phyloP scores from a whole-genome alignment of 2,113 vertebrate genomes.

The Sitta europaea region DNA sequence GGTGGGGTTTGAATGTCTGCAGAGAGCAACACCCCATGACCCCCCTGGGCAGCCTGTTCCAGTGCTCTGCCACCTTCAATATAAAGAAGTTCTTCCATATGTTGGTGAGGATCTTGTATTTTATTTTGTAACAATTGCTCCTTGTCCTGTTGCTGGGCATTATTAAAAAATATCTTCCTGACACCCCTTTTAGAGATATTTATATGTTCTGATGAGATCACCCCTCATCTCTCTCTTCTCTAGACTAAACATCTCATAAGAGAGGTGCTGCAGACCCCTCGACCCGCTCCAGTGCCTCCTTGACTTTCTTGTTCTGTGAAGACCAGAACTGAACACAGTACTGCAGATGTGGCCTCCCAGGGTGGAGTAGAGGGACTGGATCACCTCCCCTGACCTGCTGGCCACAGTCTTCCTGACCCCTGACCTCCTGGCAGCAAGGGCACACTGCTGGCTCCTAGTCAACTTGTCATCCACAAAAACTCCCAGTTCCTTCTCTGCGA shows the following conservation, averaged over 20 bases:
- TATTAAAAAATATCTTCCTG: background rate
- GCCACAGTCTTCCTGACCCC: background rate
- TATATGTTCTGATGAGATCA: background rate
- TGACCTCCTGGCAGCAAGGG: background rate
- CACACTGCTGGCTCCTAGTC: background rate
- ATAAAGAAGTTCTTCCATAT: background rate
- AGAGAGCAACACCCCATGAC: background rate
- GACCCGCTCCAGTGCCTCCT: rapidly evolving
- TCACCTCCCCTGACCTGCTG: background rate
- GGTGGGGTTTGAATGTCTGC: background rate
- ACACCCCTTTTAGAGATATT: background rate
- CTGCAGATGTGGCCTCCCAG: background rate
- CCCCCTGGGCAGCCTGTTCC: rapidly evolving
- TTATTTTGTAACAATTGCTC: background rate
- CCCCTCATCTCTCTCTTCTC: background rate
- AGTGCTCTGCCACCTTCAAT: background rate
- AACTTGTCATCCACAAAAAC: too few species aligned
- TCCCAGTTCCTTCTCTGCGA: rapidly evolving
- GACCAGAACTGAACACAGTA: background rate
- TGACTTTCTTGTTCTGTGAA: background rate
- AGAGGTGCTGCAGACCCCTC: background rate
- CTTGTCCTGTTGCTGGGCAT: background rate
- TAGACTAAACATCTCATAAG: background rate
- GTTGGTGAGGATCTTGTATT: background rate
- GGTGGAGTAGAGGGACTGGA: rapidly evolving